Base-by-base conservation (phyloP, 2,888 invertebrate genomes). In the Pardosa pseudoannulata region DNA sequence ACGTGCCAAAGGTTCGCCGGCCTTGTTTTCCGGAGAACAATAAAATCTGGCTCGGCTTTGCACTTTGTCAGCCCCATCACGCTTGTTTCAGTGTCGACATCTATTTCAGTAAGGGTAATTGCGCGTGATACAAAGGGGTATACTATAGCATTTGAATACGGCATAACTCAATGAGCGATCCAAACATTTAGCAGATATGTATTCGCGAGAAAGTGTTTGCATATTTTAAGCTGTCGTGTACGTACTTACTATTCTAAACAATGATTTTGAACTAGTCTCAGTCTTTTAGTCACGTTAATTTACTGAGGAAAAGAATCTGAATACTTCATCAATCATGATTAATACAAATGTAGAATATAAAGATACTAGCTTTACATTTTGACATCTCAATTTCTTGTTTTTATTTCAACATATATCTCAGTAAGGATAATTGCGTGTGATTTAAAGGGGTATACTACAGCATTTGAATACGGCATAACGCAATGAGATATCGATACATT, bases 51-150 rank as follows among this genome's bases (percentile, higher is more conserved):
- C 56, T 56, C 23, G 56, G 5, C 56, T 56, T 23, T 56, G 16
- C 41, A 46, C 9, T 13, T 13, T 46, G 56, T 23, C 56, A 5
- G 23, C 11, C 56, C 16, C 23, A 23, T 56, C 56, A 16, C 7
- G 46, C 23, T 23, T 19, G 16, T 23, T 56, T 56, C 19, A 5
- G 56, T 56, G 56, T 56, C 23, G 19, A 23, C 23, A 11, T 56
- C 56, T 56, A 56, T 56, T 56, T 56, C 56, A 56, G 56, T 23
- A 23, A 19, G 1, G 7, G 56, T 56, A 56, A 56, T 56, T 56
- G 23, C 19, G 23, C 56, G 16, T 56, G 56, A 56, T 23, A 23
- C 56, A 46, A 16, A 46, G 16, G n/a, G 46, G 2, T 46, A 46
- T 16, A 46, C n/a, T 13, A 2, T 46, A 46, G 16, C n/a, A 46